phyloP scores from a whole-genome alignment of 2,113 vertebrate species.

The Erpornis zantholeuca region DNA sequence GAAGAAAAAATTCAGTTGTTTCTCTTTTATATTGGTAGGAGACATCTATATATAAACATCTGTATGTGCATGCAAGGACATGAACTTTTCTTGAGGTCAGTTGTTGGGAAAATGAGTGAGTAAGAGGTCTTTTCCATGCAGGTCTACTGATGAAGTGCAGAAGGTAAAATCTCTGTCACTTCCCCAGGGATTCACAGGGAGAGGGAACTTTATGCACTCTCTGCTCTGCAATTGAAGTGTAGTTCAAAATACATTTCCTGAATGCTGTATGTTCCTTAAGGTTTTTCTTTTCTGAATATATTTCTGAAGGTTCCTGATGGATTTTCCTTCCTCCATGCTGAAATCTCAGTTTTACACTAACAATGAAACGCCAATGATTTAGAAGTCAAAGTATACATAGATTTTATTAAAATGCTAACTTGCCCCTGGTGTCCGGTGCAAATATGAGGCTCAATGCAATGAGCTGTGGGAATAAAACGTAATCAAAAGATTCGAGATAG shows the following conservation, averaged over 20 bases:
- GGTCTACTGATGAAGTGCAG: not conserved
- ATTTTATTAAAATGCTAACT: not conserved
- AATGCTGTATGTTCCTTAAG: not conserved
- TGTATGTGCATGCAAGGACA: not conserved
- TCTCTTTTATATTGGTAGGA: not conserved
- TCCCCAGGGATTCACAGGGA: not conserved
- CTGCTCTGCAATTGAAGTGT: not conserved
- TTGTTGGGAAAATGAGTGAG: not conserved
- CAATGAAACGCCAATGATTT: not conserved
- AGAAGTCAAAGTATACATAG: not conserved
- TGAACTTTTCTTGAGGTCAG: not conserved
- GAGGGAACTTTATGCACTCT: not conserved
- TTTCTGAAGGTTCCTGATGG: not conserved
- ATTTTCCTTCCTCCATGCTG: not conserved
- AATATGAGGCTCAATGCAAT: not conserved
- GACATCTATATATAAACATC: not conserved
- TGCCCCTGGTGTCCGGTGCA: not conserved
- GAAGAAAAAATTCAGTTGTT: not conserved
- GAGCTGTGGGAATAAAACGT: not conserved
- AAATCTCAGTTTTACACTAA: not conserved
- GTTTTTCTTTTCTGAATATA: not conserved
- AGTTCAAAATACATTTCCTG: not conserved
- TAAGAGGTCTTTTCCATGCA: not conserved
- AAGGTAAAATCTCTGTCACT: not conserved
- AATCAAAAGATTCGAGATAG: not conserved